Conservation (phyloP, 92 coral and sea anemone species). For the Micromussa lordhowensis region DNA sequence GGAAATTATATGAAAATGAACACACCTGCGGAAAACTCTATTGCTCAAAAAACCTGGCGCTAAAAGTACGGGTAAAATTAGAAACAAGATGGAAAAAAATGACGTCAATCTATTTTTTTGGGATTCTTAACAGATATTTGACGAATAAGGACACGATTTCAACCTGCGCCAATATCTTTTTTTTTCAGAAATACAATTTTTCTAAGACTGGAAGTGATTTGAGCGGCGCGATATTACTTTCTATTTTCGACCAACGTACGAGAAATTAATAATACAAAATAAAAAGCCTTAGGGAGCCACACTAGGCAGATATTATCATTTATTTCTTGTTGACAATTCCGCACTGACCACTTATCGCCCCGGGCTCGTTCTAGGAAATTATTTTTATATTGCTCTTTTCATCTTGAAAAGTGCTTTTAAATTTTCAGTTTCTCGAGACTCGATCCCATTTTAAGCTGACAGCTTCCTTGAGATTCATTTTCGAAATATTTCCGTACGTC, state of each 20-base stretch:
- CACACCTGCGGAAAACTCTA: conserved; percentile 8
- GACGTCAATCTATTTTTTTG: not conserved
- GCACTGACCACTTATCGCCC: conserved; percentile 34
- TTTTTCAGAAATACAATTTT: not conserved
- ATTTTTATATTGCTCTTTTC: conserved; percentile 47
- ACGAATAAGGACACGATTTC: not conserved
- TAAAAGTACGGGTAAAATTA: conserved; percentile 1
- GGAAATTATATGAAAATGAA: not conserved
- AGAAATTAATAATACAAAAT: conserved; percentile 2
- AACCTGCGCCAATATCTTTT: not conserved
- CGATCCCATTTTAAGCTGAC: conserved; percentile 16
- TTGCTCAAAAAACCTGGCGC: not conserved
- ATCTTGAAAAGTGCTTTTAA: conserved; percentile 14
- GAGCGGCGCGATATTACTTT: not conserved
- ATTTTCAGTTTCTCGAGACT: not conserved
- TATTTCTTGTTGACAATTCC: conserved; percentile 38
- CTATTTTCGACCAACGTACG: not conserved
- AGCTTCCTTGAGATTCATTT: conserved; percentile 15
- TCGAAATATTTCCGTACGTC: conserved; percentile 10
- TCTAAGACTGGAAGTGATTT: not conserved
- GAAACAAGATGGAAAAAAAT: not conserved
- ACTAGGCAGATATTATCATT: conserved; percentile 1
- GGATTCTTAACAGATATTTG: not conserved
- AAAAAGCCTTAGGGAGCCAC: conserved; percentile 25
- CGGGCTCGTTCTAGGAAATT: conserved; percentile 29